Evolutionary conservation across 2,113 vertebrate species (phyloP).

Genomic region (Porphyrio hochstetteri): DNA sequence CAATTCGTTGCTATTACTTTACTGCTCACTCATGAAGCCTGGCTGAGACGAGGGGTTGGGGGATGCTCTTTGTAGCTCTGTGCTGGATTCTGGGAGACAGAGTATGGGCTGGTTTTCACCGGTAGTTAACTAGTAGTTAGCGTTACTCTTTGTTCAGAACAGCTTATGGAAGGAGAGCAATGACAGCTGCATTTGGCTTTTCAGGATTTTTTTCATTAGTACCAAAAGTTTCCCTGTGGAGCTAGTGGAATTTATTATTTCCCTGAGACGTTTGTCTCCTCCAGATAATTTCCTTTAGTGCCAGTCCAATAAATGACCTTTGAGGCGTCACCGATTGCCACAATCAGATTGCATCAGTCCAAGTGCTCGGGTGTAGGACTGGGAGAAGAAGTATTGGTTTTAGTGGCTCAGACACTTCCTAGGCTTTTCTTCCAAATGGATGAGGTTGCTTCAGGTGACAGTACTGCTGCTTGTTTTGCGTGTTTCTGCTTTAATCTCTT

Average conservation of each 20-base stretch:
- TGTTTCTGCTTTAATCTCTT: neutral
- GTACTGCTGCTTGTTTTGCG: neutral
- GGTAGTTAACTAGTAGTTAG: neutral
- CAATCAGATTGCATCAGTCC: neutral
- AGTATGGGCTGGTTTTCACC: neutral
- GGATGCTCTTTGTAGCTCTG: neutral
- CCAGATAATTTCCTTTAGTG: neutral
- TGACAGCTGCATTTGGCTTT: neutral
- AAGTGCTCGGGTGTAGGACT: neutral
- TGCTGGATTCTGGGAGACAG: neutral
- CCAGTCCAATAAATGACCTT: neutral
- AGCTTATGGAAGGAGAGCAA: neutral
- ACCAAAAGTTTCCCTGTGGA: neutral
- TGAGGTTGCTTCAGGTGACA: neutral
- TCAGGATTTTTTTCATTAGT: neutral
- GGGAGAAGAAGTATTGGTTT: neutral
- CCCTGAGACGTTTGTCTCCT: neutral
- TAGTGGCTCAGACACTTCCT: neutral
- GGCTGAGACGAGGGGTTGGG: fast-evolving
- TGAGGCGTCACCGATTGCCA: neutral
- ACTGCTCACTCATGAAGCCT: neutral
- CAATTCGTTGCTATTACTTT: neutral
- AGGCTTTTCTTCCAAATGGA: neutral
- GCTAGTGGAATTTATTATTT: neutral
- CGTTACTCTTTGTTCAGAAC: neutral